Conservation (phyloP, 2,113 vertebrate species). For the Elanoides forficatus region DNA sequence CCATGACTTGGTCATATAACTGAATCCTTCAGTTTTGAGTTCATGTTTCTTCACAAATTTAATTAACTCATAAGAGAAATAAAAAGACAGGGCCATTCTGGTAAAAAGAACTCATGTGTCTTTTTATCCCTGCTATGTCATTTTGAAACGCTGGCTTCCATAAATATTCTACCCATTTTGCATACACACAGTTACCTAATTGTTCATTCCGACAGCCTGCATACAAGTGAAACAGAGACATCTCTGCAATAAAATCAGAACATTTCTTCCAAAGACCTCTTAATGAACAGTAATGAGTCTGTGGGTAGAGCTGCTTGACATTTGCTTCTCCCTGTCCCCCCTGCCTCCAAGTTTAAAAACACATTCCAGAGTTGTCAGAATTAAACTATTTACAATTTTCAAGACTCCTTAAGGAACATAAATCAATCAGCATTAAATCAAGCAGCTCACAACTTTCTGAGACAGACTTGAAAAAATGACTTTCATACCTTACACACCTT, state of each 20-base stretch:
- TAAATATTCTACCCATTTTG: background rate
- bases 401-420: background rate
- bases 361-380: background rate
- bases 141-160: background rate
- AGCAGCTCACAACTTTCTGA: background rate
- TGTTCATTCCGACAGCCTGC: background rate
- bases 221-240: background rate
- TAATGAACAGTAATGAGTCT: background rate
- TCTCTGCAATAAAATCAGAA: background rate
- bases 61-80: background rate
- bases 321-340: background rate
- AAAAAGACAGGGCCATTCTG: background rate
- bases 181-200: background rate
- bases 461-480: background rate
- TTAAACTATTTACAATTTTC: background rate
- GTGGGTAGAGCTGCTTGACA: background rate
- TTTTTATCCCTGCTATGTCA: background rate
- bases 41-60: background rate
- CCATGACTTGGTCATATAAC: background rate
- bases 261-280: background rate
- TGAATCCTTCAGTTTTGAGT: background rate
- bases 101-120: background rate
- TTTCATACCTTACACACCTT: background rate
- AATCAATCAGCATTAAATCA: background rate
- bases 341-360: background rate